Base-by-base conservation (phyloP, 1,140 invertebrate genomes). In the Berghia stephanieae region DNA sequence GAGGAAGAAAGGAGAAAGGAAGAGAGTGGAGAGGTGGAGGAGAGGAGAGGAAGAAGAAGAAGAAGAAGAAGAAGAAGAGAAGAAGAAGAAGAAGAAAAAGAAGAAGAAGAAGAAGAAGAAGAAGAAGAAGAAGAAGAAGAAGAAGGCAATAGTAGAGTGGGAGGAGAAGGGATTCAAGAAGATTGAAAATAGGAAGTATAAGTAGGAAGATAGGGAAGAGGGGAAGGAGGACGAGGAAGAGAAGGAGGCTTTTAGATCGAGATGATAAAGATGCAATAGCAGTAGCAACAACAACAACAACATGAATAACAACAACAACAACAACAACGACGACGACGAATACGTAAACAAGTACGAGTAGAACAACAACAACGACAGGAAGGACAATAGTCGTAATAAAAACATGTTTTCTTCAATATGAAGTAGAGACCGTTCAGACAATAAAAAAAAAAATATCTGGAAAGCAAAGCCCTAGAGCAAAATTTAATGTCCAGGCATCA, bases 41-140 rank as follows among this genome's bases (percentile, higher is more conserved):
- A 31, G 21, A 21, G 31, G 5, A 57, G 21, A 5, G 21, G 21
- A 6, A 21, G 55, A 57, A 4, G 31, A 60, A 60, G 5, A 60
- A 60, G 6, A n/a, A 5, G 5, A 5, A 10, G n/a, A 60, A n/a
- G 5, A n/a, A 8, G 6, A 13, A 31, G 10, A 36, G 13, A 18
- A 52, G 36, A 55, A 55, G 52, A 74, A 31, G 27, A 74, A 5
- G 42, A 44, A 31, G 27, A 74, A 27, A 57, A 74, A 21, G 44
- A 55, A 55, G 71, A 74, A 21, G 44, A 13, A 55, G 36, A 55
- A 5, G 44, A 38, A 24, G 10, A 74, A 34, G 49, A 55, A 38
- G 31, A 36, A 36, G 36, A 38, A 34, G 36, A 68, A 38, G 40
- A 36, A 68, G 66, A 68, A n/a, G 24, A 66, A n/a, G 60, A 60